These are phyloP conservation scores for Sphaerophoria taeniata DNA, from an alignment of 2,888 invertebrate species.

Conservation along the genomic window DNA sequence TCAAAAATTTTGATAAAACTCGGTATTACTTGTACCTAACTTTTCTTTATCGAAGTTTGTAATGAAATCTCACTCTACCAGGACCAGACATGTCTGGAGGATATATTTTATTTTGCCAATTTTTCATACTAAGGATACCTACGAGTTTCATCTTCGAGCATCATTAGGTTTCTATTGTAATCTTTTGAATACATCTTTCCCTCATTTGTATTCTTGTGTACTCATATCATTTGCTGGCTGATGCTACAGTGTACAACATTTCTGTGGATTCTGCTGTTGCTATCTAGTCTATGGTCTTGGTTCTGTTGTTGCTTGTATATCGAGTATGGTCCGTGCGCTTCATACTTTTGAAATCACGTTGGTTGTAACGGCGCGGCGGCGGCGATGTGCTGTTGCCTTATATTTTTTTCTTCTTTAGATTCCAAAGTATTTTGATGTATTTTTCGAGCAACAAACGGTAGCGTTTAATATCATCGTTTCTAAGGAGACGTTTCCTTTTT, in stretches of 20 bases:
- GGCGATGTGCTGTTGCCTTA: background rate
- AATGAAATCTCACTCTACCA: constrained; percentile 21
- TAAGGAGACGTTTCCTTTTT: constrained; percentile 47
- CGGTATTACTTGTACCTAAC: background rate
- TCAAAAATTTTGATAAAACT: no score
- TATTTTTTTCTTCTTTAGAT: constrained; percentile 21
- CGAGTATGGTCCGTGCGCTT: constrained; percentile 25
- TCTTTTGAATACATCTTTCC: constrained; percentile 74
- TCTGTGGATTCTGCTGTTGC: constrained; percentile 33
- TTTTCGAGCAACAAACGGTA: constrained; percentile 61
- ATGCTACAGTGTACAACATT: no score
- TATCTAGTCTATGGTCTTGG: constrained; percentile 48
- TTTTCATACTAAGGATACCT: constrained; percentile 69
- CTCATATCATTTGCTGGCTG: constrained; percentile 70
- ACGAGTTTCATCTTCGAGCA: constrained; percentile 74
- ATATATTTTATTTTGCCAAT: constrained; percentile 61
- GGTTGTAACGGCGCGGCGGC: constrained; percentile 16
- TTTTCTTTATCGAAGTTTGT: constrained; percentile 5
- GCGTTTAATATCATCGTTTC: constrained; percentile 72
- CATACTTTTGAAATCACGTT: constrained; percentile 32
- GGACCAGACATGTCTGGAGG: constrained; percentile 21
- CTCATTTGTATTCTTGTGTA: constrained; percentile 75
- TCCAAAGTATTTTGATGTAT: constrained; percentile 68
- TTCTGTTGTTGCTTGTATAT: constrained; percentile 63
- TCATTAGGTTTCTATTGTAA: constrained; percentile 75